A percentile compares a stretch with the other conserved stretches of the same genome.
Evolutionary conservation across 2,888 invertebrate genomes (phyloP).

Genomic region (Tenthredo amoena): DNA sequence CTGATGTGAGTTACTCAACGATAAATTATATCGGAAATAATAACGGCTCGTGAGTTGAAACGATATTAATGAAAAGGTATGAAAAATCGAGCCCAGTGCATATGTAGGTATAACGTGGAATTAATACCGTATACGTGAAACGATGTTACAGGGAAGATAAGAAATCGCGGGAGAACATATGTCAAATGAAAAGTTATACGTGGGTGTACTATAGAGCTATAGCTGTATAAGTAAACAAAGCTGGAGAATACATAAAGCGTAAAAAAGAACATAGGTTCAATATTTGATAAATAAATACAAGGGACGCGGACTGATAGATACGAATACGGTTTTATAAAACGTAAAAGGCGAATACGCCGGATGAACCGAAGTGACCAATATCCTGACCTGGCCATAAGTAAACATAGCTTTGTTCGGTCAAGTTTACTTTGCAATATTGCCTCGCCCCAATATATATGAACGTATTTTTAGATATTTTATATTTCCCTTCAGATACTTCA

Average conservation of each 20-base stretch:
- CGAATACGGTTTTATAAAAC: slow-evolving; percentile 66
- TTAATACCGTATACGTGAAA: background rate
- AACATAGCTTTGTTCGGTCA: slow-evolving; percentile 69
- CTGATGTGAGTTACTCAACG: background rate
- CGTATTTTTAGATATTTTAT: background rate
- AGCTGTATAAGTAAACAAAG: slow-evolving; percentile 21
- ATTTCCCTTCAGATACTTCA: slow-evolving; percentile 8
- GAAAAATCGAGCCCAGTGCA: background rate
- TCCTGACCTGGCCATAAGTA: slow-evolving; percentile 70
- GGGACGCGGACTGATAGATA: slow-evolving; percentile 12
- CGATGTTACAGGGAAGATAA: background rate
- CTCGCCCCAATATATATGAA: slow-evolving; percentile 59
- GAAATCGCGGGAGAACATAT: background rate
- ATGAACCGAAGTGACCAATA: slow-evolving; percentile 72
- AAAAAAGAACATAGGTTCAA: slow-evolving; percentile 62
- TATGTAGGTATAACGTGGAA: background rate
- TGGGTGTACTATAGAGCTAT: background rate
- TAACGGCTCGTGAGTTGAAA: background rate
- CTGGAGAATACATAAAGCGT: slow-evolving; percentile 37
- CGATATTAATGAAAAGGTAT: background rate
- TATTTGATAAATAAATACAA: slow-evolving; percentile 72
- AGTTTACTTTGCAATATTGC: slow-evolving; percentile 68
- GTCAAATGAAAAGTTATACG: background rate
- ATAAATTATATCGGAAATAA: background rate
- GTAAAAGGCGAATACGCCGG: slow-evolving; percentile 64